Evolutionary conservation across 37 sponge, comb jelly and placozoan species (phyloP).

Genomic region (Haliclona indistincta): DNA sequence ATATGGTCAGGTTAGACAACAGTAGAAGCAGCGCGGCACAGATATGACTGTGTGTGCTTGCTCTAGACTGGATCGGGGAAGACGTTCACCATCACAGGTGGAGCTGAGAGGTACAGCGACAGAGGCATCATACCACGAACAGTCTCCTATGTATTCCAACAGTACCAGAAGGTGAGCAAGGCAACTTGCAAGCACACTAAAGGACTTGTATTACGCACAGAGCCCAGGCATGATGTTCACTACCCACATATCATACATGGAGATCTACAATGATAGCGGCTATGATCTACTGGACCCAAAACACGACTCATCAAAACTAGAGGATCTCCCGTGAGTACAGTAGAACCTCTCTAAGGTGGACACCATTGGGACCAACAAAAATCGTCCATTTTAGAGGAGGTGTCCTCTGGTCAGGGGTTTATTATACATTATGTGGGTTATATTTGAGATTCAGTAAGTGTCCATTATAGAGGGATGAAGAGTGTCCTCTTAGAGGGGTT

Average conservation of each 20-base stretch:
- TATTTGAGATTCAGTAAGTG: too few relatives aligned
- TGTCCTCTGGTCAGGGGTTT: too few relatives aligned
- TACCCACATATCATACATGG: constrained; percentile 94
- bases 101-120: constrained; percentile 85
- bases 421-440: too few relatives aligned
- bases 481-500: too few relatives aligned
- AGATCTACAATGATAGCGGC: constrained; percentile 96
- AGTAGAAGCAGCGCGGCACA: neutral
- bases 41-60: neutral
- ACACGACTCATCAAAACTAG: constrained; percentile 87
- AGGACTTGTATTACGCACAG: constrained; percentile 26
- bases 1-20: constrained; percentile 88
- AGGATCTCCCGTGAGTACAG: constrained; percentile 81
- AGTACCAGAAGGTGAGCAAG: constrained; percentile 78
- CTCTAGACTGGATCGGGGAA: constrained; percentile 90
- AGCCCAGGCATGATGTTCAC: constrained; percentile 72
- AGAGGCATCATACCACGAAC: constrained; percentile 93
- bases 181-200: too few relatives aligned
- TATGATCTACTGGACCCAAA: constrained; percentile 94
- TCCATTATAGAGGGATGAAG: too few relatives aligned
- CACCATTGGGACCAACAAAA: too few relatives aligned
- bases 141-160: constrained; percentile 85
- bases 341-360: too few relatives aligned
- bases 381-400: too few relatives aligned
- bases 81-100: constrained; percentile 98